These are phyloP conservation scores for Falco novaeseelandiae DNA, from an alignment of 2,797 vertebrate genomes.

Conservation along the genomic window DNA sequence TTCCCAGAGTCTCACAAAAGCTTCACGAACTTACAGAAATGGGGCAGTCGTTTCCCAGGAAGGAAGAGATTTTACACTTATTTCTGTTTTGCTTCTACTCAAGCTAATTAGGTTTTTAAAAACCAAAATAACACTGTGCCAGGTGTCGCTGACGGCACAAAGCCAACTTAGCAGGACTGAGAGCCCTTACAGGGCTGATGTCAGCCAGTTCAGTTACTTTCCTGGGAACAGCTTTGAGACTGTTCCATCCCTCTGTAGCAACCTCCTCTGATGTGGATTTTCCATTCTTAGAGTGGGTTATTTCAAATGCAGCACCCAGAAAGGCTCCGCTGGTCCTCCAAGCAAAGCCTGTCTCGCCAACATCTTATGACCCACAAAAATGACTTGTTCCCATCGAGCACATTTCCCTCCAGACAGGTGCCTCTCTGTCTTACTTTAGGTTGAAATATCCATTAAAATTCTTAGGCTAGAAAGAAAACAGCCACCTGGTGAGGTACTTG, in stretches of 20 bases:
- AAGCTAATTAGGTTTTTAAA: neutral
- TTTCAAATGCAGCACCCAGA: neutral
- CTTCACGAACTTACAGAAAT: neutral
- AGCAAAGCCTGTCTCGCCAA: neutral
- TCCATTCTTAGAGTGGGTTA: neutral
- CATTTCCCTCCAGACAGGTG: neutral
- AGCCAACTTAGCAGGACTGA: neutral
- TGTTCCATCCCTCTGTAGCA: neutral
- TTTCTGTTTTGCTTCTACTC: neutral
- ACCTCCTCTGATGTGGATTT: constrained; percentile 19
- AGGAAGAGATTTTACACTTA: neutral
- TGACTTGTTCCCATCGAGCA: fast-evolving
- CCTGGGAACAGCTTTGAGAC: neutral
- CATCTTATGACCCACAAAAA: fast-evolving
- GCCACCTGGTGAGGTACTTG: neutral
- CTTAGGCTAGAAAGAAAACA: constrained; percentile 16
- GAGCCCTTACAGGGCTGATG: neutral
- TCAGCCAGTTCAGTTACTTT: neutral
- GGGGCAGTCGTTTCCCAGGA: neutral
- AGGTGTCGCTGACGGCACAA: neutral
- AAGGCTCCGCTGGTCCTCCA: neutral
- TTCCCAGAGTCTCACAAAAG: neutral
- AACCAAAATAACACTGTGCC: neutral
- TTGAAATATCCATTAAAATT: neutral
- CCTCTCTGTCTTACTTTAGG: neutral